A percentile compares a stretch with the other conserved stretches of the same genome.
Evolutionary conservation across 2,113 vertebrate species (phyloP).

Genomic region (Sorex araneus): DNA sequence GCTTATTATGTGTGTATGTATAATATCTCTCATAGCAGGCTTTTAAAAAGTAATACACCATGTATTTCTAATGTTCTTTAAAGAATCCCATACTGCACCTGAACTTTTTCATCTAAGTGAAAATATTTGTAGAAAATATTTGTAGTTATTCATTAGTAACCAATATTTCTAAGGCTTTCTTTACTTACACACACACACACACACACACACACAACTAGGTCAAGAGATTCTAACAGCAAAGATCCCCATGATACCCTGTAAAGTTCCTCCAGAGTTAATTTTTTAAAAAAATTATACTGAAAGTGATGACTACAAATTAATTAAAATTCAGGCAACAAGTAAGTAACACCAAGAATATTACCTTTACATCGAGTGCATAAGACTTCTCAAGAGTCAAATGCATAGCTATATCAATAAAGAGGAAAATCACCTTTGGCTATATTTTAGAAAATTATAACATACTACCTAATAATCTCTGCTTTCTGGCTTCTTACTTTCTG

Average conservation of each 20-base stretch:
- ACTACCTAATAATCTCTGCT: not conserved
- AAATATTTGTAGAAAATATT: not conserved
- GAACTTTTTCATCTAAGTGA: not conserved
- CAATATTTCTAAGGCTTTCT: not conserved
- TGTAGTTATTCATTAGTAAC: not conserved
- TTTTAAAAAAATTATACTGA: not conserved
- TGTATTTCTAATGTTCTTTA: no score
- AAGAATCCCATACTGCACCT: not conserved
- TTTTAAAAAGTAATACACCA: no score
- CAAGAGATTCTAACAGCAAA: conserved; percentile 18
- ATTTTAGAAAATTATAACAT: not conserved
- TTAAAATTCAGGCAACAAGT: not conserved
- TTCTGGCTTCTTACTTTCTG: not conserved
- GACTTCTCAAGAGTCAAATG: conserved; percentile 5
- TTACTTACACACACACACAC: not conserved
- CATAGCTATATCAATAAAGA: not conserved
- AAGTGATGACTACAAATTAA: not conserved
- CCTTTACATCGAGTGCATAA: not conserved
- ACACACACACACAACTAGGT: conserved; percentile 4
- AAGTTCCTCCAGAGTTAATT: not conserved
- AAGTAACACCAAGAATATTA: not conserved
- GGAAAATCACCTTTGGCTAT: not conserved
- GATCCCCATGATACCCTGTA: not conserved
- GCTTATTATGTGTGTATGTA: no score
- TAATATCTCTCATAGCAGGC: no score